Evolutionary conservation across 92 coral and sea anemone genomes (phyloP).

Genomic region (Phymanthus crucifer): DNA sequence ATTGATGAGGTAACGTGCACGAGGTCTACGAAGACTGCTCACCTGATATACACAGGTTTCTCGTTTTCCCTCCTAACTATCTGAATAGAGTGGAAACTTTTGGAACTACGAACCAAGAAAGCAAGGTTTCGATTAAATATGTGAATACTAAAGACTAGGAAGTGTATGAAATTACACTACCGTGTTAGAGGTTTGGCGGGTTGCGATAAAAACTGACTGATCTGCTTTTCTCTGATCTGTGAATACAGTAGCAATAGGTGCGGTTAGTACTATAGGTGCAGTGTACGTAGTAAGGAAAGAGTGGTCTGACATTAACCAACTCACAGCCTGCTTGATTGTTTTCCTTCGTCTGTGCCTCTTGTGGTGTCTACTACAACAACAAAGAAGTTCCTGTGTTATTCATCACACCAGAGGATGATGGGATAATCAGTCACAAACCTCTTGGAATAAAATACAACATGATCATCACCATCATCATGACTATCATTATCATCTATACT

Average conservation of each 20-base stretch:
- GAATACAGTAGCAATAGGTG: background rate
- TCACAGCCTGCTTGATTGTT: conserved; percentile 16
- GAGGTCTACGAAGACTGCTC: no score
- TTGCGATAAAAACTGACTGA: conserved; percentile 50
- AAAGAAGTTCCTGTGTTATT: no score
- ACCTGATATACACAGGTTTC: background rate
- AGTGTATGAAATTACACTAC: conserved; percentile 24
- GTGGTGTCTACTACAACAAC: background rate
- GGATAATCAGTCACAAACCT: no score
- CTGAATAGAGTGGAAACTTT: conserved; percentile 6
- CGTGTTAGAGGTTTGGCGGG: conserved; percentile 61
- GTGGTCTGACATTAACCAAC: background rate
- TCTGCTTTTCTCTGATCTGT: conserved; percentile 57
- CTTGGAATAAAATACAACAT: no score
- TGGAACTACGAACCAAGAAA: conserved; percentile 8
- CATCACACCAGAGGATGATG: no score
- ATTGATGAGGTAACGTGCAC: background rate
- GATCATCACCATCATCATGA: no score
- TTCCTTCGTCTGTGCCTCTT: conserved; percentile 31
- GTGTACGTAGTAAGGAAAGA: no score
- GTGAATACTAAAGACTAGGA: background rate
- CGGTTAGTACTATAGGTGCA: background rate
- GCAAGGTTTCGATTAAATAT: background rate
- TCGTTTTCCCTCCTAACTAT: conserved; percentile 8
- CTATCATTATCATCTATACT: no score